Conservation (phyloP, 2,797 vertebrate species). For the Microchirus variegatus region DNA sequence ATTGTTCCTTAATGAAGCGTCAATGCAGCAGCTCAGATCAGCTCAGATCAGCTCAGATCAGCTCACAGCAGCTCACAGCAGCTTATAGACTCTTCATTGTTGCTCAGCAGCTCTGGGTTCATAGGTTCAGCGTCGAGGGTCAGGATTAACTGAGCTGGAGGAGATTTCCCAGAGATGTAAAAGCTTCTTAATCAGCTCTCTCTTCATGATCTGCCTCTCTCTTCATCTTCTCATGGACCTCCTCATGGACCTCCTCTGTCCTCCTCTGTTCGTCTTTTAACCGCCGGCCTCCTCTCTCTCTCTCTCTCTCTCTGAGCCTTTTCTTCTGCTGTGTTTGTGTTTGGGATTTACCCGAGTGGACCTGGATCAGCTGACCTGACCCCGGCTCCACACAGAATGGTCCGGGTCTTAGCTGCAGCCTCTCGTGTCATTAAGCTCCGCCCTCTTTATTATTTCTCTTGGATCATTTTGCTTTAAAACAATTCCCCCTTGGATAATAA, state of each 20-base stretch:
- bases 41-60: too few species aligned
- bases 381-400: conserved; percentile 67
- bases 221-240: conserved; percentile 79
- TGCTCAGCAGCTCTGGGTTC: conserved; percentile 60
- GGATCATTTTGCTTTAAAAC: conserved; percentile 74
- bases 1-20: conserved; percentile 84
- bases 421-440: conserved; percentile 69
- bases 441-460: conserved; percentile 61
- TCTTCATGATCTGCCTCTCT: conserved; percentile 81
- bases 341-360: conserved; percentile 81
- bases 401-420: conserved; percentile 53
- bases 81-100: conserved; percentile 72
- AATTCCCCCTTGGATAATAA: conserved; percentile 56
- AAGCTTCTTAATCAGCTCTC: conserved; percentile 79
- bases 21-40: conserved; percentile 74
- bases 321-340: conserved; percentile 79
- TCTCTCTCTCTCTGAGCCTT: conserved; percentile 56
- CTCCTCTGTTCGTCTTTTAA: conserved; percentile 62
- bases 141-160: conserved; percentile 64
- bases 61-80: conserved; percentile 72
- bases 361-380: conserved; percentile 86
- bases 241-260: conserved; percentile 62
- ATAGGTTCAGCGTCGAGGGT: conserved; percentile 73
- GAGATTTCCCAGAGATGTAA: conserved; percentile 80
- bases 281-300: conserved; percentile 46